A percentile compares a stretch with the other conserved stretches of the same genome.
Evolutionary conservation across 2,888 invertebrate genomes (phyloP).

Genomic region (Brenthis daphne): DNA sequence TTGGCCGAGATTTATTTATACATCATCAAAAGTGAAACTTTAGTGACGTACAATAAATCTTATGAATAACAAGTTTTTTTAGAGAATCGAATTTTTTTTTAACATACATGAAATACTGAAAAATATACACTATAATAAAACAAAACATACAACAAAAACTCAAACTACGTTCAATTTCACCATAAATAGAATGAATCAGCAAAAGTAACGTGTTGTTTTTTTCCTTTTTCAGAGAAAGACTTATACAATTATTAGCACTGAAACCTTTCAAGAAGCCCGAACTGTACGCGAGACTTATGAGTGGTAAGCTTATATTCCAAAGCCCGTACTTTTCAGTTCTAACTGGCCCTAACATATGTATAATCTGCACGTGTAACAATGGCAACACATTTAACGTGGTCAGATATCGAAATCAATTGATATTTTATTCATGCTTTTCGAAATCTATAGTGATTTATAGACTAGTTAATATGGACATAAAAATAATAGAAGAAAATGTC

Average conservation of each 20-base stretch:
- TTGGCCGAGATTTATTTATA: slow-evolving; percentile 12
- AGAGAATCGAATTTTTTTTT: slow-evolving; percentile 4
- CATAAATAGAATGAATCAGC: slow-evolving; percentile 4
- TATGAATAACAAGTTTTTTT: slow-evolving; percentile 10
- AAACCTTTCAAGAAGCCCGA: slow-evolving; percentile 97
- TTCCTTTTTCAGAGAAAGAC: slow-evolving; percentile 89
- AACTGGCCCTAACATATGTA: neutral
- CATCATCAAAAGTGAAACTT: slow-evolving; percentile 17
- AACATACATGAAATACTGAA: neutral
- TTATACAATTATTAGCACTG: slow-evolving; percentile 96
- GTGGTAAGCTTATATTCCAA: slow-evolving; percentile 81
- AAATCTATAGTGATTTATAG: neutral
- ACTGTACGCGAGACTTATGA: slow-evolving; percentile 89
- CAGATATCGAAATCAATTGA: neutral
- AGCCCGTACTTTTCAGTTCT: slow-evolving; percentile 5
- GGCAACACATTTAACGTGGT: neutral
- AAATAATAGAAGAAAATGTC: neutral
- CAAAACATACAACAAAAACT: neutral
- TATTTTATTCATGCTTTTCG: neutral
- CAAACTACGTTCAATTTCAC: neutral
- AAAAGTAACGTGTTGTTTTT: slow-evolving; percentile 46
- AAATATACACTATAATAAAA: too few species aligned
- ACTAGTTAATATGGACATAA: neutral
- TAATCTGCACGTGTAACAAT: neutral
- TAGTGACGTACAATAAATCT: slow-evolving; percentile 9